Conservation (phyloP, 1,140 invertebrate genomes). For the Cardiocondyla obscurior region DNA sequence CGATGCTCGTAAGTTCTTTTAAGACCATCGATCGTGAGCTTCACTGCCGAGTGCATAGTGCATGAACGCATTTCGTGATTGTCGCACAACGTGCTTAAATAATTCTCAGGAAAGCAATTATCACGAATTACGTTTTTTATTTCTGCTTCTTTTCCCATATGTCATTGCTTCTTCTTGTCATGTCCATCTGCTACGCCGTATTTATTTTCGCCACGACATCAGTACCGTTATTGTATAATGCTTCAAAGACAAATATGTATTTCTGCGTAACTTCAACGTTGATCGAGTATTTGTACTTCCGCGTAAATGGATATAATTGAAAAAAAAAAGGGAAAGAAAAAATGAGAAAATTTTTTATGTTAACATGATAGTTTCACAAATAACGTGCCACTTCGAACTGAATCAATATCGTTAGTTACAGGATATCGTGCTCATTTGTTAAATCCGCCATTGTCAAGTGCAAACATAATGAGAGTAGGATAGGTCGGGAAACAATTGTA, state of each 20-base stretch:
- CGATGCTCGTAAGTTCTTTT: slow-evolving; percentile 7
- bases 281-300: neutral
- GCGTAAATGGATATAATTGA: neutral
- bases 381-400: neutral
- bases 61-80: slow-evolving; percentile 17
- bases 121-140: slow-evolving; percentile 35
- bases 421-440: neutral
- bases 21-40: slow-evolving; percentile 44
- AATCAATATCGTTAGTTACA: neutral
- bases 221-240: slow-evolving; percentile 19
- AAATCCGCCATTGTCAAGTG: neutral
- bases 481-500: slow-evolving; percentile 34
- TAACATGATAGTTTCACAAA: neutral
- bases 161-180: too few species aligned
- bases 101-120: slow-evolving; percentile 52
- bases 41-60: neutral
- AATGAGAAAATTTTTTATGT: neutral
- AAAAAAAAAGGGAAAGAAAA: neutral
- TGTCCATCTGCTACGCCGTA: neutral
- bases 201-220: neutral
- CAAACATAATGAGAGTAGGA: neutral
- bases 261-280: neutral
- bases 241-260: neutral
- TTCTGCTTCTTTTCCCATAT: neutral
- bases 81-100: slow-evolving; percentile 59